Evolutionary conservation across 2,888 invertebrate genomes (phyloP).

Genomic region (Euspilapteryx auroguttella): DNA sequence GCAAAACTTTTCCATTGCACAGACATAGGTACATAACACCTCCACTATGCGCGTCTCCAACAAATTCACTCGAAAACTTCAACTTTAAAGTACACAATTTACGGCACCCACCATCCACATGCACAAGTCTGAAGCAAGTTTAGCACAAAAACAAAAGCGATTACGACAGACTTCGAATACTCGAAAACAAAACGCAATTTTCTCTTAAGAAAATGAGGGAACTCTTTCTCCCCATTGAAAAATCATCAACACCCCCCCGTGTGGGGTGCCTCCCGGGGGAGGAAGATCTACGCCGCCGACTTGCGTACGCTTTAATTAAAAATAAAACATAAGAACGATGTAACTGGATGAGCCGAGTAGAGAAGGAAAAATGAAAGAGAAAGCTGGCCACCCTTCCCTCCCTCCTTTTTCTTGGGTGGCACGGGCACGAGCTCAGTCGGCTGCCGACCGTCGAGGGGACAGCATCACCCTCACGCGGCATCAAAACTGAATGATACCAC

Average conservation of each 20-base stretch:
- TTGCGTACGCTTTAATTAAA: slow-evolving; percentile 64
- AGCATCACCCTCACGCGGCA: neutral
- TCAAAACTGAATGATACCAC: slow-evolving; percentile 57
- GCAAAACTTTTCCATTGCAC: slow-evolving; percentile 18
- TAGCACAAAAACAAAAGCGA: slow-evolving; percentile 57
- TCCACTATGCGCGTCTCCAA: slow-evolving; percentile 28
- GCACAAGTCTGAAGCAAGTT: slow-evolving; percentile 43
- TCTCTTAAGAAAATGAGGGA: slow-evolving; percentile 63
- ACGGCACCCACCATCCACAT: slow-evolving; percentile 21
- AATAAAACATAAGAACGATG: slow-evolving; percentile 63
- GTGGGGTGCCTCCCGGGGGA: slow-evolving; percentile 44
- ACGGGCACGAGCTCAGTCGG: slow-evolving; percentile 46
- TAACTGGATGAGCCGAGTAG: slow-evolving; percentile 62
- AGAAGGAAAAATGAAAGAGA: slow-evolving; percentile 63
- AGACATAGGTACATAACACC: slow-evolving; percentile 31
- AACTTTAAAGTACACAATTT: slow-evolving; percentile 54
- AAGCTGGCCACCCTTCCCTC: slow-evolving; percentile 36
- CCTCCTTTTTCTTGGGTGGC: slow-evolving; percentile 20
- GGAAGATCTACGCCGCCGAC: slow-evolving; percentile 57
- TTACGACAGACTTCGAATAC: slow-evolving; percentile 60
- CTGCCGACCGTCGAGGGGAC: slow-evolving; percentile 39
- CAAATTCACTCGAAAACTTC: slow-evolving; percentile 34
- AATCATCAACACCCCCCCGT: slow-evolving; percentile 59
- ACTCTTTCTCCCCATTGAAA: slow-evolving; percentile 63
- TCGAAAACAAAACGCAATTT: slow-evolving; percentile 63